Base-by-base conservation (phyloP, 1,140 invertebrate genomes). In the Linepithema humile region DNA sequence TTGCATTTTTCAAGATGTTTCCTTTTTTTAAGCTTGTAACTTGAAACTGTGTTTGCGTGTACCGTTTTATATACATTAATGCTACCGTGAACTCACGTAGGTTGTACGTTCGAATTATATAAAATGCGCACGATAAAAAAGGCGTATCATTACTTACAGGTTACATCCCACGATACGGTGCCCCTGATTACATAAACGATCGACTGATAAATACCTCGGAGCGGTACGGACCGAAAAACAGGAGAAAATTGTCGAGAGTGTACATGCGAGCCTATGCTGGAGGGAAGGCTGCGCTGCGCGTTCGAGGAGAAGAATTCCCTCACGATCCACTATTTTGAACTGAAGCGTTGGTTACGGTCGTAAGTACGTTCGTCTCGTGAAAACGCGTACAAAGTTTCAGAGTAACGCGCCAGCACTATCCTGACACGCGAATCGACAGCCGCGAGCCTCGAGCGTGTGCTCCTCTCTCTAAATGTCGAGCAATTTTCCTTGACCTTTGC, bases 401-500 rank as follows among this genome's bases (percentile, higher is more conserved):
- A 48, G 73, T 62, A 78, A 40, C 40, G 35, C 55, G 67, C 67
- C 67, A 38, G 78, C 53, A 84, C 43, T 84, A 85, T 89, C 82
- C 86, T 83, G 90, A 92, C 90, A 92, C 90, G 91, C 92, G 90
- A 91, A 89, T 91, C 86, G 78, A 84, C 85, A 82, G 82, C 77
- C 86, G 57, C 83, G 82, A 67, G 84, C 45, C 82, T 80, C 67
- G 75, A 40, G 59, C 55, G 64, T 62, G 60, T 60, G 85, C 85
- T 73, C 73, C 74, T 84, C 89, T 89, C 83, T 84, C 90, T 90
- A 91, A 91, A 90, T 86, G 80, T 80, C 83, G 87, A 90, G 89
- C 83, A 89, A 92, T 91, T 90, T 86, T 78, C 91, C 90, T 92
- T 92, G 92, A 93, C 90, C 92, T 83, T 88, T 92, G 88, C 88